A percentile compares a stretch with the other conserved stretches of the same genome.
Conservation (phyloP, 2,113 vertebrate genomes). For the Motacilla alba region DNA sequence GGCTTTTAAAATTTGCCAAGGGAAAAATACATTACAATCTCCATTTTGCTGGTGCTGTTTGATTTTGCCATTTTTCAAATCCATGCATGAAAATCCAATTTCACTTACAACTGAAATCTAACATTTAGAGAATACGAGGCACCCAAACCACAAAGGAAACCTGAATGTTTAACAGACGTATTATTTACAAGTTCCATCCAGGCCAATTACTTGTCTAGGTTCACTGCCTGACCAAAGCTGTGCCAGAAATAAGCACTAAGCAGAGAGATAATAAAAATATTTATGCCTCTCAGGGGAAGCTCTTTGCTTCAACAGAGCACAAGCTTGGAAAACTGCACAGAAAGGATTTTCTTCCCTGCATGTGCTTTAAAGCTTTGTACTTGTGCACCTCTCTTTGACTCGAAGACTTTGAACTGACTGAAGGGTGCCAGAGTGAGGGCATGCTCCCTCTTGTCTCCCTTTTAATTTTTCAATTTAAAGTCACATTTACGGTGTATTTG, state of each 20-base stretch:
- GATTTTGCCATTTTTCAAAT: neutral
- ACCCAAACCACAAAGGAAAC: neutral
- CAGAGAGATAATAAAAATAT: neutral
- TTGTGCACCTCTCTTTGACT: neutral
- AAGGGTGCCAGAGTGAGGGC: neutral
- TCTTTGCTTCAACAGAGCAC: neutral
- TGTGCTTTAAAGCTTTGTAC: neutral
- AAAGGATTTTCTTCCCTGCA: neutral
- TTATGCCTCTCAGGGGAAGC: neutral
- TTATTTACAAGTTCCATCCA: neutral
- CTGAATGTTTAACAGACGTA: neutral
- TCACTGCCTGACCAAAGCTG: neutral
- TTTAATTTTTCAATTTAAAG: neutral
- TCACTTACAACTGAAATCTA: neutral
- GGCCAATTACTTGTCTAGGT: neutral
- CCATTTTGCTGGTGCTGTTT: neutral
- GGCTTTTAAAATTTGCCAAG: neutral
- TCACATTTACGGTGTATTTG: neutral
- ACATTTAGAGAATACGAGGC: neutral
- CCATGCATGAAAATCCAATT: neutral
- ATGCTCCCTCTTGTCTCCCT: neutral
- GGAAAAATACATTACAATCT: neutral
- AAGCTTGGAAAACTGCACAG: neutral
- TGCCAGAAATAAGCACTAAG: neutral
- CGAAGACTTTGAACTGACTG: neutral